Base-by-base conservation (phyloP, 2,888 invertebrate species). In the Macrophya annulata region DNA sequence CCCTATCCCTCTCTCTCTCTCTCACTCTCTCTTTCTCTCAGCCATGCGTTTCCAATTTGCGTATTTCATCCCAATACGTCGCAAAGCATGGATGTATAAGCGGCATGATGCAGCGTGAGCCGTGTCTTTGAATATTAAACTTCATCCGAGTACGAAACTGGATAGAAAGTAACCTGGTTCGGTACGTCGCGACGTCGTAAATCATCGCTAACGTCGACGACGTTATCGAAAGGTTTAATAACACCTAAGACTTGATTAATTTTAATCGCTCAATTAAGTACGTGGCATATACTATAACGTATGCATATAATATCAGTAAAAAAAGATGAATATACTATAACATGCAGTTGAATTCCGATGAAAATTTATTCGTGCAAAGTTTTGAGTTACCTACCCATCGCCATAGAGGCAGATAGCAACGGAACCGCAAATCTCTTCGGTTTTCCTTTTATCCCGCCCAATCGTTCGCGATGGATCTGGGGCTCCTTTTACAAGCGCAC, bases 381-480 rank as follows among this genome's bases (percentile, higher is more conserved):
- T 77, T 81, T 81, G 62, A 62, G 59, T 40, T 43, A 21, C n/a
- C 59, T 31, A 31, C 31, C 31, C 62, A 21, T 81, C 40, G 81
- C 37, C 81, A 62, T 40, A 12, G 62, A 62, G 43, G 25, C 48
- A 83, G 45, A 83, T 83, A 68, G 83, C 21, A 83, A 71, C 71
- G 65, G 40, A 68, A 71, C 83, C 68, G 83, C 83, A 83, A 83
- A 83, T 83, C 83, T 83, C 48, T 71, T 68, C 83, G 83, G 83
- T 83, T 83, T 93, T 91, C 92, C 91, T 92, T 92, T 92, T 92
- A 92, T 92, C 91, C 91, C 91, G 90, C 90, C 92, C 92, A 93
- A 92, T 93, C 93, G 93, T 93, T 92, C 89, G 90, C 90, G 90
- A 92, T 92, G 92, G 89, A 92, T 90, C 90, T 48, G 90, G 88